Evolutionary conservation across 2,888 invertebrate genomes (phyloP).

Genomic region (Atrina japonica): DNA sequence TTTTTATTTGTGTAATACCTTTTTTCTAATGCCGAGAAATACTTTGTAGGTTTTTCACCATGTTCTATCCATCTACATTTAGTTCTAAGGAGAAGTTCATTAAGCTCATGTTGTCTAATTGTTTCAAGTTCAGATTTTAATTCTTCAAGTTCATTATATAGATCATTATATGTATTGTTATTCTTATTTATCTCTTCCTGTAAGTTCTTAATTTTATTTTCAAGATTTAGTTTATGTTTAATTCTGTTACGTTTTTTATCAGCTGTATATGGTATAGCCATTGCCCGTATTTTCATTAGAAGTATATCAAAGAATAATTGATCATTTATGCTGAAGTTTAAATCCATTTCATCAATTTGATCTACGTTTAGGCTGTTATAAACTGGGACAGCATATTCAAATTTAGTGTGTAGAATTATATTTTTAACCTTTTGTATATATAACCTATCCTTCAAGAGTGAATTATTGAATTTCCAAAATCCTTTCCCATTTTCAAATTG

Average conservation of each 20-base stretch:
- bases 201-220: background rate
- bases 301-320: constrained; percentile 2
- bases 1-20: too few relatives aligned
- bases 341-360: background rate
- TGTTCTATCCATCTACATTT: too few relatives aligned
- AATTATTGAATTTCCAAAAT: constrained; percentile 10
- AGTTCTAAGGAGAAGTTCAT: too few relatives aligned
- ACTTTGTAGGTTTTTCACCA: too few relatives aligned
- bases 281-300: background rate
- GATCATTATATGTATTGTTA: constrained; percentile 3
- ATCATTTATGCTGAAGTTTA: constrained; percentile 6
- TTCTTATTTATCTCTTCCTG: background rate
- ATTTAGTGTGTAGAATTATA: background rate
- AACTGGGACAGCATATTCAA: constrained; percentile 3
- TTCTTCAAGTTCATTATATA: constrained; percentile 1
- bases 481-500: constrained; percentile 14
- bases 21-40: too few relatives aligned
- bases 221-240: background rate
- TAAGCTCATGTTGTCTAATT: too few relatives aligned
- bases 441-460: constrained; percentile 2
- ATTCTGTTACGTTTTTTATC: background rate
- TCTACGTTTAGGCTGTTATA: background rate
- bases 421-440: constrained; percentile 3
- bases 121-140: too few relatives aligned
- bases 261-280: constrained; percentile 1